phyloP scores from a whole-genome alignment of 2,113 vertebrate species.

The Saguinus midas region DNA sequence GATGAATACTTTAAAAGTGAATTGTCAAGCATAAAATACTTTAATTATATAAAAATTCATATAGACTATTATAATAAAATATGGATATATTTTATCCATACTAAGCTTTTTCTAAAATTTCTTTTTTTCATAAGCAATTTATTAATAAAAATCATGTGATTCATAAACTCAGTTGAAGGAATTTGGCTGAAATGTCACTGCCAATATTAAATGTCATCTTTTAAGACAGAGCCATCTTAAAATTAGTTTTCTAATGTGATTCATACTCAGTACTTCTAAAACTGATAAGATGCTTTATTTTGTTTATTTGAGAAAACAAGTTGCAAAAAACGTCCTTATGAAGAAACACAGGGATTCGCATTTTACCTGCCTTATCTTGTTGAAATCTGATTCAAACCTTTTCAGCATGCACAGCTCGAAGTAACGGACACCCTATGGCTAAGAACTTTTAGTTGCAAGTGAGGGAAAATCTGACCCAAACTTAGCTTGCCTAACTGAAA shows the following conservation, averaged over 20 bases:
- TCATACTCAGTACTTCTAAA: not conserved
- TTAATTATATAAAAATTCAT: not conserved
- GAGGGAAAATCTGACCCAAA: not conserved
- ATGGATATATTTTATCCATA: not conserved
- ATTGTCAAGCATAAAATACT: not conserved
- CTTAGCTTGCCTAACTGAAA: not conserved
- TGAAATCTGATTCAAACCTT: not conserved
- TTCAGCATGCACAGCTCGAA: not conserved
- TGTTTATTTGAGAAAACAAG: not conserved
- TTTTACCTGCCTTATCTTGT: not conserved
- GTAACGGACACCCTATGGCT: not conserved
- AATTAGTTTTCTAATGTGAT: not conserved
- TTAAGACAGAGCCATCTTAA: not conserved
- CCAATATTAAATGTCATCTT: not conserved
- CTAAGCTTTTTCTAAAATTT: not conserved
- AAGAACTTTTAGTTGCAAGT: not conserved
- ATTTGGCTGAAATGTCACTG: not conserved
- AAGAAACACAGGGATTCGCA: not conserved
- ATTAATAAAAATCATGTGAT: not conserved
- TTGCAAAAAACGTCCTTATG: not conserved
- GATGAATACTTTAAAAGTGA: not conserved
- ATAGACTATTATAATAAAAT: not conserved
- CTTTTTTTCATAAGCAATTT: not conserved
- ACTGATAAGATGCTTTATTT: not conserved
- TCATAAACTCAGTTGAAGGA: conserved; percentile 6